Evolutionary conservation across 2,888 invertebrate species (phyloP).

Genomic region (Luffia ferchaultella): DNA sequence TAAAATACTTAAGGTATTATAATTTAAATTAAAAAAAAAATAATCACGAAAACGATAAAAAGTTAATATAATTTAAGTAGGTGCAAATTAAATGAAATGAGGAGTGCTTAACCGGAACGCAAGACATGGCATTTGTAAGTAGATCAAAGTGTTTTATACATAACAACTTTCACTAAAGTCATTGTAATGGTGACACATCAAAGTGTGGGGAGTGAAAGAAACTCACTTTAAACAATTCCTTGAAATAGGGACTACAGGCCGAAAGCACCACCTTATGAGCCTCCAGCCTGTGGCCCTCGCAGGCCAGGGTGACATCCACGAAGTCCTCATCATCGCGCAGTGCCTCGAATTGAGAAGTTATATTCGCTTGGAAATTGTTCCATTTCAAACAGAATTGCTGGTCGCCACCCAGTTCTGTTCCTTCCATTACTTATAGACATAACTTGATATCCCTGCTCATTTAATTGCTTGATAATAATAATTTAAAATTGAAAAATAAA

Average conservation of each 20-base stretch:
- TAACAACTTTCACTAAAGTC: constrained; percentile 67
- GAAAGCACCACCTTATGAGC: constrained; percentile 88
- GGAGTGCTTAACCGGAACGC: constrained; percentile 66
- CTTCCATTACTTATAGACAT: constrained; percentile 69
- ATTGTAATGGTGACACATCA: constrained; percentile 68
- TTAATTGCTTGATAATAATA: constrained; percentile 66
- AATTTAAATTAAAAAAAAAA: too few species aligned
- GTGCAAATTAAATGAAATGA: constrained; percentile 64
- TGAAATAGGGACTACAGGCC: constrained; percentile 89
- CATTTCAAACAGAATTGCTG: constrained; percentile 91
- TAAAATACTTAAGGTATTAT: too few species aligned
- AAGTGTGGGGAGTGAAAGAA: constrained; percentile 61
- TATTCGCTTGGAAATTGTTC: constrained; percentile 90
- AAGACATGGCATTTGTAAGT: constrained; percentile 67
- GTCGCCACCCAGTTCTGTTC: constrained; percentile 72
- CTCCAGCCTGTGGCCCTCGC: constrained; percentile 83
- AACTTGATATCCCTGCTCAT: constrained; percentile 67
- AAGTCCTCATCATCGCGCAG: constrained; percentile 87
- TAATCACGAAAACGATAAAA: too few species aligned
- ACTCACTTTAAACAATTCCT: constrained; percentile 85
- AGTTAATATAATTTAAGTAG: constrained; percentile 44
- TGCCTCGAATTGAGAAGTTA: constrained; percentile 86
- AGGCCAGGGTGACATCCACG: constrained; percentile 88
- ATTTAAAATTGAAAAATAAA: constrained; percentile 61
- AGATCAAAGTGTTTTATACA: constrained; percentile 67